Percentiles rank a stretch among this genome's conserved stretches.
These are phyloP conservation scores for Rotaria sp. DNA, from an alignment of 2,888 invertebrate genomes.

Conservation along the genomic window DNA sequence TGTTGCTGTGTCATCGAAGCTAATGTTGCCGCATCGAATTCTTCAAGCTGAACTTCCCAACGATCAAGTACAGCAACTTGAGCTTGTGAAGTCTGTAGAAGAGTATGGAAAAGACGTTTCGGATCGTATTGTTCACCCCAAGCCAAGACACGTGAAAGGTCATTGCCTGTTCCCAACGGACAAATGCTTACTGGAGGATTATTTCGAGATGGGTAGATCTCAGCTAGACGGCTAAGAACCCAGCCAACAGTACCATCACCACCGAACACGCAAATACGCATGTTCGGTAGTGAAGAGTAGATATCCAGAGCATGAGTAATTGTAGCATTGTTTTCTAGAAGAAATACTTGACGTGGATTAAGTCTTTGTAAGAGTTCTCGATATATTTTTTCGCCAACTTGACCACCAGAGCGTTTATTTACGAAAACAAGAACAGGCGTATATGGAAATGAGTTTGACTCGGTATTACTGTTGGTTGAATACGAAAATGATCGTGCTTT, in stretches of 20 bases:
- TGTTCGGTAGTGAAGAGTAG: conserved; percentile 83
- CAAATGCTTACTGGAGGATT: conserved; percentile 79
- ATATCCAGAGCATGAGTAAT: conserved; percentile 68
- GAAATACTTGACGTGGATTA: conserved; percentile 86
- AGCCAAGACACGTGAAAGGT: conserved; percentile 83
- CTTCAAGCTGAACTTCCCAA: neutral
- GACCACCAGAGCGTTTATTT: conserved; percentile 95
- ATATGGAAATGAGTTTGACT: neutral
- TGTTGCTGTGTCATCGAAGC: conserved; percentile 33
- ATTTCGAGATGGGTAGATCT: neutral
- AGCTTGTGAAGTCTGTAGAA: neutral
- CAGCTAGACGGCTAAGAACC: conserved; percentile 67
- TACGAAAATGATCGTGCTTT: neutral
- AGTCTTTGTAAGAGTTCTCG: conserved; percentile 95
- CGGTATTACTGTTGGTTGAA: neutral
- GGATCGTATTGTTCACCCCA: conserved; percentile 83
- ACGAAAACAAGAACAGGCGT: conserved; percentile 73
- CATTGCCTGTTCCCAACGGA: conserved; percentile 93
- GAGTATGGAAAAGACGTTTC: neutral
- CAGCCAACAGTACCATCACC: conserved; percentile 91
- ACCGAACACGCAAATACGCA: conserved; percentile 86
- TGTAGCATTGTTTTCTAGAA: neutral
- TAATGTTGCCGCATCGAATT: too few species aligned
- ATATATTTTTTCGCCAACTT: conserved; percentile 85
- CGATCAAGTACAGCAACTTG: neutral